These are phyloP conservation scores for Ceratitis capitata DNA, from an alignment of 1,140 invertebrate genomes.

Conservation along the genomic window DNA sequence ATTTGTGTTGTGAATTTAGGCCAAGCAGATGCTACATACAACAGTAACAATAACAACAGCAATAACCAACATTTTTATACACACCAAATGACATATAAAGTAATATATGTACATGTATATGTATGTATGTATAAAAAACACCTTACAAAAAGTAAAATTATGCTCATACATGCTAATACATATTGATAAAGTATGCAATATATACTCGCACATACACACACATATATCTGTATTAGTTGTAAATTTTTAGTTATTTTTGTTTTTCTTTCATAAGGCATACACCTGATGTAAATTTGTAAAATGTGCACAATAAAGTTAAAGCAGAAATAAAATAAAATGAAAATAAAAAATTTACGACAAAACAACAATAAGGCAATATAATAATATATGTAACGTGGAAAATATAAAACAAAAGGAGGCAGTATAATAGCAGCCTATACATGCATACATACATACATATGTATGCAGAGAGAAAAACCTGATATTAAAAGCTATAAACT, in stretches of 20 bases:
- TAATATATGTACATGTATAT: background rate
- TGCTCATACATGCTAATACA: background rate
- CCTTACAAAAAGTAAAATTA: background rate
- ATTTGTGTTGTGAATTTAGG: background rate
- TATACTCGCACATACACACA: too few relatives aligned
- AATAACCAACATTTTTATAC: too few relatives aligned
- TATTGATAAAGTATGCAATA: too few relatives aligned
- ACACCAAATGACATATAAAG: background rate
- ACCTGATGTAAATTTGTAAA: background rate
- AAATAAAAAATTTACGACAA: background rate
- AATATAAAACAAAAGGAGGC: background rate
- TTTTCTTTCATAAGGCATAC: background rate
- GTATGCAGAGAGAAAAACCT: background rate
- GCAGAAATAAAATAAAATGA: background rate
- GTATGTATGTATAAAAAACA: too few relatives aligned
- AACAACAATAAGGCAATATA: background rate
- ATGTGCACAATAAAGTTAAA: background rate
- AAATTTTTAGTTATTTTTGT: background rate
- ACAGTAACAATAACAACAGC: background rate
- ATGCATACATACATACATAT: too few relatives aligned
- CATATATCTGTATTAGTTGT: background rate
- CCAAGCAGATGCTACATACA: background rate
- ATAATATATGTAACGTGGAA: background rate
- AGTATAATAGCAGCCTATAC: background rate
- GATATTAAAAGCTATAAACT: background rate